These are phyloP conservation scores for Mormoops blainvillei DNA, from an alignment of 2,113 vertebrate genomes.

Conservation along the genomic window DNA sequence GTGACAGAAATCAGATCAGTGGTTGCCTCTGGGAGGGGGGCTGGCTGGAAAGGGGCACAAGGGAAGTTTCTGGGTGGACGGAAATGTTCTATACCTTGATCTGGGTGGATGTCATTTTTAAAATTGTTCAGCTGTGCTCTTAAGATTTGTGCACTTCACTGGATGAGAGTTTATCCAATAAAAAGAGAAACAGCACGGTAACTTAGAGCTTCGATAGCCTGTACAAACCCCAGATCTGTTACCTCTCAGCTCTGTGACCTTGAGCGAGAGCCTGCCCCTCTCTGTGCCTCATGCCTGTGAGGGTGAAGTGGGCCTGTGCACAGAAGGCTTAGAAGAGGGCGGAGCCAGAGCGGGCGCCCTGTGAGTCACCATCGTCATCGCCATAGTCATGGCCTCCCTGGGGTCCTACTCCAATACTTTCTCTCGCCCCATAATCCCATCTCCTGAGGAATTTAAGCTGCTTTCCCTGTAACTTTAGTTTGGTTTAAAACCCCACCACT, in stretches of 20 bases:
- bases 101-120: not conserved
- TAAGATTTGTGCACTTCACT: not conserved
- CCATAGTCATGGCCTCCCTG: not conserved
- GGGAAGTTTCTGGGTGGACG: not conserved
- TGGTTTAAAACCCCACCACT: constrained; percentile 84
- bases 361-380: fast-evolving
- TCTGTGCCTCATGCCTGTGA: not conserved
- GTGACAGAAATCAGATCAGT: too few species aligned
- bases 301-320: not conserved
- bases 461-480: constrained; percentile 83
- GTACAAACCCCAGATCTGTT: not conserved
- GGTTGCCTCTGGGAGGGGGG: too few species aligned
- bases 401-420: not conserved
- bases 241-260: not conserved
- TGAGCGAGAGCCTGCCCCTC: not conserved
- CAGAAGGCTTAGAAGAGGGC: not conserved
- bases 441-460: constrained; percentile 65
- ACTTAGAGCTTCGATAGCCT: not conserved
- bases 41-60: too few species aligned
- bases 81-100: not conserved
- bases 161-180: not conserved
- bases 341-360: not conserved
- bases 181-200: not conserved
- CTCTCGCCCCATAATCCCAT: not conserved
- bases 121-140: not conserved